Conservation (phyloP, 2,797 vertebrate genomes). For the Neosalanx taihuensis region DNA sequence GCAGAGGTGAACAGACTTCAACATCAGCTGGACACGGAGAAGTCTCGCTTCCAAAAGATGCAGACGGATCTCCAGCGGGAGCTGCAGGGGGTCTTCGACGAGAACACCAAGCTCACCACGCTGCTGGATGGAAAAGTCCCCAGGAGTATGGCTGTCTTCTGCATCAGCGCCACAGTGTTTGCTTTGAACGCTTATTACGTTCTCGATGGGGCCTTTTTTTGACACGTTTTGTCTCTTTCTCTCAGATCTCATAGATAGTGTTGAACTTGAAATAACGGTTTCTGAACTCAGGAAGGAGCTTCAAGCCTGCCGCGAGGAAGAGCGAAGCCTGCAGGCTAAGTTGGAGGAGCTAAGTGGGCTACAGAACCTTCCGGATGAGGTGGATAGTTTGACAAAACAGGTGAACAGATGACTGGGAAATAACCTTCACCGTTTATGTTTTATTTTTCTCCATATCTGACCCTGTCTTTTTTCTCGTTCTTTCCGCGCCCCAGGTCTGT, state of each 20-base stretch:
- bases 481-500: slow-evolving; percentile 40
- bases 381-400: slow-evolving; percentile 50
- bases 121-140: slow-evolving; percentile 84
- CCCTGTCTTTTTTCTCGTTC: neutral
- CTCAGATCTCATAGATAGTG: slow-evolving; percentile 72
- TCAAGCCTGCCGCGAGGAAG: slow-evolving; percentile 65
- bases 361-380: slow-evolving; percentile 45
- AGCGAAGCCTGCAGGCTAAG: slow-evolving; percentile 64
- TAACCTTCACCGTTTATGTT: neutral
- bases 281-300: slow-evolving; percentile 71
- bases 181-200: neutral
- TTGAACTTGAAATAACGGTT: slow-evolving; percentile 75
- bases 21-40: slow-evolving; percentile 59
- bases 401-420: slow-evolving; percentile 27
- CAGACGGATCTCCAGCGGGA: slow-evolving; percentile 72
- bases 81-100: slow-evolving; percentile 73
- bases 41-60: slow-evolving; percentile 61
- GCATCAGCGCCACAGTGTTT: neutral
- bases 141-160: slow-evolving; percentile 72
- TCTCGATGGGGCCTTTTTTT: neutral
- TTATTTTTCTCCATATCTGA: neutral
- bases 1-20: slow-evolving; percentile 52
- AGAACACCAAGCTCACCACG: slow-evolving; percentile 80
- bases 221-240: slow-evolving; percentile 22
- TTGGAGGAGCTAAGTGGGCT: slow-evolving; percentile 58